phyloP scores from a whole-genome alignment of 1,140 invertebrate genomes.

The Lutraria rhynchaena region DNA sequence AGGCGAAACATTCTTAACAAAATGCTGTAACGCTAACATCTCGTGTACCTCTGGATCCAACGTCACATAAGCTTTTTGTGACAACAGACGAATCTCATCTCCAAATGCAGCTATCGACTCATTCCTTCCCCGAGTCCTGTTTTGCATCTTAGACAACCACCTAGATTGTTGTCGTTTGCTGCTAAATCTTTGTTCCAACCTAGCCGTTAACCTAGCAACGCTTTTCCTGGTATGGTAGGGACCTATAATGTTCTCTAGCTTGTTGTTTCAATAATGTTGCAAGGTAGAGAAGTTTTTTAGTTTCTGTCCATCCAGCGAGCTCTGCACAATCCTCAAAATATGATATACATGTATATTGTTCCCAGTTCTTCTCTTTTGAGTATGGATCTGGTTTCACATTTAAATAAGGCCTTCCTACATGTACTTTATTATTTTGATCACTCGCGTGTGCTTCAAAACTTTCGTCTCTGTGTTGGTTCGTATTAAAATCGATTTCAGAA shows the following conservation, averaged over 20 bases:
- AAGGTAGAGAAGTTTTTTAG: slow-evolving; percentile 12
- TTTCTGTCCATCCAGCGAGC: slow-evolving; percentile 17
- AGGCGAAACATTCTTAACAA: slow-evolving; percentile 1
- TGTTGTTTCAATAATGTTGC: slow-evolving; percentile 17
- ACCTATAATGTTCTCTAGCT: slow-evolving; percentile 10
- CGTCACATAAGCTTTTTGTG: slow-evolving; percentile 32
- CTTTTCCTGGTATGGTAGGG: too few species aligned
- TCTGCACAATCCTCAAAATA: slow-evolving; percentile 39
- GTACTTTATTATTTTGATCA: background rate
- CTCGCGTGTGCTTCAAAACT: background rate
- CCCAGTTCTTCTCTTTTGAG: slow-evolving; percentile 27
- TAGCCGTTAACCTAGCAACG: too few species aligned
- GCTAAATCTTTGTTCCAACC: slow-evolving; percentile 39
- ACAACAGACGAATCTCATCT: slow-evolving; percentile 39
- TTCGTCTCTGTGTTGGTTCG: slow-evolving; percentile 14
- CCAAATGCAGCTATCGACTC: slow-evolving; percentile 25
- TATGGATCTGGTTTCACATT: slow-evolving; percentile 13
- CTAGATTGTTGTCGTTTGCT: slow-evolving; percentile 31
- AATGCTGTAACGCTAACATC: slow-evolving; percentile 18
- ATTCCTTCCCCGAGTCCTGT: background rate
- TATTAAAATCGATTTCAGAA: slow-evolving; percentile 31
- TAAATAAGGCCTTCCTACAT: background rate
- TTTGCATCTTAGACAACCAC: slow-evolving; percentile 44
- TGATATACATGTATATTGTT: slow-evolving; percentile 7
- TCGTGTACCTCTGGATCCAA: slow-evolving; percentile 29